A percentile compares a stretch with the other conserved stretches of the same genome.
phyloP scores from a whole-genome alignment of 2,113 vertebrate species.

The Tauraco erythrolophus region DNA sequence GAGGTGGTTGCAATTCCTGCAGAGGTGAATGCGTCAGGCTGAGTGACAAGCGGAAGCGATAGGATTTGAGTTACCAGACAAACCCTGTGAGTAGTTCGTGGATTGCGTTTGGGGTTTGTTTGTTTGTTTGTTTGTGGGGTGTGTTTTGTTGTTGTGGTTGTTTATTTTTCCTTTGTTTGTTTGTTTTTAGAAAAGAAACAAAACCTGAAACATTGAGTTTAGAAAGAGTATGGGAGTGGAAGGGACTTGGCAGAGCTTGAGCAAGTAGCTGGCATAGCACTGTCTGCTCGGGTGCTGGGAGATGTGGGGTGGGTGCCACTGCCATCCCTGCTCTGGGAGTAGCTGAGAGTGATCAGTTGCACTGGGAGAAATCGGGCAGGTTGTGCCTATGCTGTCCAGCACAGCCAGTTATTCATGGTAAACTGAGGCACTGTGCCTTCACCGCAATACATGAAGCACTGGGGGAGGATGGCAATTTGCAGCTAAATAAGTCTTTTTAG shows the following conservation, averaged over 20 bases:
- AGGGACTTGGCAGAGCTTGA: neutral
- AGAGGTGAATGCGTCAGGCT: no score
- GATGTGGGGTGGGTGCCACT: neutral
- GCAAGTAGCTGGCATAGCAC: neutral
- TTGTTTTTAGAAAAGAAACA: neutral
- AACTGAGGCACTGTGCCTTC: neutral
- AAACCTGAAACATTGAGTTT: neutral
- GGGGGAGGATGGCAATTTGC: neutral
- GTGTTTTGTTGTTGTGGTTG: no score
- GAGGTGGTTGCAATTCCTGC: no score
- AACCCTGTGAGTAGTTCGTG: no score
- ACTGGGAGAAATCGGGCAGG: fast-evolving
- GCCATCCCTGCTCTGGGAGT: fast-evolving
- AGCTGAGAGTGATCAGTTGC: fast-evolving
- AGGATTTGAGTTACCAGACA: no score
- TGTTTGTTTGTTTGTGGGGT: neutral
- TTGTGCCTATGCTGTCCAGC: neutral
- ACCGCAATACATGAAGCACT: fast-evolving
- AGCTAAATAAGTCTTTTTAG: neutral
- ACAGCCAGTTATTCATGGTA: fast-evolving
- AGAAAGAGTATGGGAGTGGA: neutral
- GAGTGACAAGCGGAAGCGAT: no score
- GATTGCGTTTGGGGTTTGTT: no score
- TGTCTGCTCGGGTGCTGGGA: neutral
- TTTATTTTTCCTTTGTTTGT: no score